Evolutionary conservation across 1,140 invertebrate genomes (phyloP), one percentile per base, ranked within the genome.

Genomic region (Hylaeus volcanicus): DNA sequence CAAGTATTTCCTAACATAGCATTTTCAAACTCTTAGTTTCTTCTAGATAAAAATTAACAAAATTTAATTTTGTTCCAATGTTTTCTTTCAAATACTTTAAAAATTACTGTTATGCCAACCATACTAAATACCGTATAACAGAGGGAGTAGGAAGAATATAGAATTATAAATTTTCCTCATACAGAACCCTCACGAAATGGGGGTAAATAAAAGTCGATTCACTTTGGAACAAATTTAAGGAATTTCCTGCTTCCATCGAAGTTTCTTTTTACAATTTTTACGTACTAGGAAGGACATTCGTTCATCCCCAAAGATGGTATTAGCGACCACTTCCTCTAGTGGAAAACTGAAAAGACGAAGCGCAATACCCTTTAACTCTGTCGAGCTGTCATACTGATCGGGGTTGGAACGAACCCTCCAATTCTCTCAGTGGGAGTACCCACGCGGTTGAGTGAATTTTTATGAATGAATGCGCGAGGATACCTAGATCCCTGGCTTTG

Each of bases 381-480:
- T 74, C 83, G 83, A 78, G 79, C 84, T 86, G 84, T 86, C 84
- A 86, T 80, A 80, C 70, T 85, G 84, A 86, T 86, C 82, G 82
- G 86, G 74, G 74, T 81, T 82, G 78, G 79, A 81, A 76, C 79
- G 85, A 87, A 82, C 84, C 84, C 84, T 86, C 84, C 83, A 87
- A 86, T 87, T 86, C 78, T 84, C 82, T 86, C 85, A 71, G 81
- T 86, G 84, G 82, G 85, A 86, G 85, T 82, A 86, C 79, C 84
- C 83, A 85, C 83, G 83, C 84, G 84, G 84, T 86, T 84, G 84
- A 81, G 81, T 84, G 78, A 88, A 86, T 87, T 88, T 88, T 88
- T 88, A 88, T 88, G 87, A 88, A 88, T 88, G 87, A 88, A 82
- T 84, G 82, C 82, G 82, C 85, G 86, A 87, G 85, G 86, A 87